phyloP scores from a whole-genome alignment of 2,888 invertebrate genomes.

The Metallyticus violacea region DNA sequence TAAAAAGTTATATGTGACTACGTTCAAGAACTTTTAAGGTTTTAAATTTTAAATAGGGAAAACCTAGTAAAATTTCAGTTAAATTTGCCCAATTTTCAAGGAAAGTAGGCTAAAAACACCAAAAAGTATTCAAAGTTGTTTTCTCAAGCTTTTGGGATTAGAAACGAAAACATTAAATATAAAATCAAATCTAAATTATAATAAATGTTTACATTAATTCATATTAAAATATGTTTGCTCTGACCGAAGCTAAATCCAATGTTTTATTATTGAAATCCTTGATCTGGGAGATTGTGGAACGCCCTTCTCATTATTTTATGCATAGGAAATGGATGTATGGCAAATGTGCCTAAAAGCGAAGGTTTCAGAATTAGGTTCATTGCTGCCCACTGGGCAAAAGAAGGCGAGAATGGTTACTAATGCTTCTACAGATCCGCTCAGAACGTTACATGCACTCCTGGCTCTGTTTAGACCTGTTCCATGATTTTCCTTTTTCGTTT shows the following conservation, averaged over 20 bases:
- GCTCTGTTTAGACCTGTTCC: background rate
- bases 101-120: too few species aligned
- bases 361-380: background rate
- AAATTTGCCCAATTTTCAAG: too few species aligned
- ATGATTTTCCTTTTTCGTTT: background rate
- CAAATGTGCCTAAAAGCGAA: too few species aligned
- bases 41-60: too few species aligned
- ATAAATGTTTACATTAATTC: too few species aligned
- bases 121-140: too few species aligned
- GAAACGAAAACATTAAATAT: too few species aligned
- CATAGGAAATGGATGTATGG: background rate
- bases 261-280: background rate
- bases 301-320: background rate
- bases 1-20: too few species aligned
- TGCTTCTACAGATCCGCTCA: background rate
- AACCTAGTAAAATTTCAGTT: too few species aligned
- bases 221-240: background rate
- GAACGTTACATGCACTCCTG: background rate
- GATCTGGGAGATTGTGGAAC: background rate
- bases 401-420: background rate
- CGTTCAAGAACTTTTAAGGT: too few species aligned
- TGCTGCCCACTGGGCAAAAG: background rate
- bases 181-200: too few species aligned
- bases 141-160: too few species aligned
- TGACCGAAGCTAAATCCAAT: background rate